These are phyloP conservation scores for Cathartes aura DNA, from an alignment of 2,113 vertebrate genomes.

Conservation along the genomic window DNA sequence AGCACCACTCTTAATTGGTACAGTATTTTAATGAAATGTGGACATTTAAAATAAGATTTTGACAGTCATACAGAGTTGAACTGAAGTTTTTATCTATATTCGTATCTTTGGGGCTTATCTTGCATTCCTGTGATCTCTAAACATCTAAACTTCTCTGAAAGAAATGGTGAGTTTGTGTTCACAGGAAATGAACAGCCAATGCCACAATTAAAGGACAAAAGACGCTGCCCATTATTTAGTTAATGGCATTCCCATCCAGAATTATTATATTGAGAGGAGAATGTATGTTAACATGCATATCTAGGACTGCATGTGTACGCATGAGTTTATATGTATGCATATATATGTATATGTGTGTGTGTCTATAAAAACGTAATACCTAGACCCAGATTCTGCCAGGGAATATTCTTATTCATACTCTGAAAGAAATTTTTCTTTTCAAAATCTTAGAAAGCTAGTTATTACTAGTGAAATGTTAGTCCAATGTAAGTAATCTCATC, in stretches of 20 bases:
- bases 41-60: neutral
- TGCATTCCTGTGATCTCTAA: neutral
- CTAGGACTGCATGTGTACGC: neutral
- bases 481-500: neutral
- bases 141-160: neutral
- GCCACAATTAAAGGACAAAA: neutral
- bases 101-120: neutral
- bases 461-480: neutral
- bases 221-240: neutral
- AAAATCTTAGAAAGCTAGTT: neutral
- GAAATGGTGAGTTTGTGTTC: neutral
- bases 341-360: no score
- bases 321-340: neutral
- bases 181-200: neutral
- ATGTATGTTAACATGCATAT: neutral
- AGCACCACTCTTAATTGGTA: neutral
- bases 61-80: neutral
- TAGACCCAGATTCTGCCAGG: neutral
- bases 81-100: neutral
- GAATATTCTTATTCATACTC: neutral
- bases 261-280: neutral
- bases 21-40: neutral
- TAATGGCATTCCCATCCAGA: neutral
- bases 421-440: neutral
- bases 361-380: neutral